phyloP scores from a whole-genome alignment of 2,113 vertebrate species.

The Desmodus rotundus region DNA sequence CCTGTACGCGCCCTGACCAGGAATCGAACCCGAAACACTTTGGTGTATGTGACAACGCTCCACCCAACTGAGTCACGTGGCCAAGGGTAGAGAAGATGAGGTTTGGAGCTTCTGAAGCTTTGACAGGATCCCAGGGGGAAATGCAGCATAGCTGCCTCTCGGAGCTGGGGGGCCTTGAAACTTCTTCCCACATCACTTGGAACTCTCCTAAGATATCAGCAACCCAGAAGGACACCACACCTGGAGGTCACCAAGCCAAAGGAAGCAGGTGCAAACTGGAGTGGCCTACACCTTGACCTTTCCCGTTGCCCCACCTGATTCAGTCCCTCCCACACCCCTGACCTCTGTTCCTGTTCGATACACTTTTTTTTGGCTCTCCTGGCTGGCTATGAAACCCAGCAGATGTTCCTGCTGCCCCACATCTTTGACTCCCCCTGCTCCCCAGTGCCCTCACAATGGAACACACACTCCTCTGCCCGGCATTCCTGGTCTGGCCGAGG shows the following conservation, averaged over 20 bases:
- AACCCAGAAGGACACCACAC: not conserved
- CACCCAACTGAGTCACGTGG: too few relatives aligned
- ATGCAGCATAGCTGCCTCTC: not conserved
- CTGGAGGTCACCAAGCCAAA: not conserved
- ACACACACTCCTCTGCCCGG: not conserved
- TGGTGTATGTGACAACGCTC: too few relatives aligned
- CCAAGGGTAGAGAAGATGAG: not conserved
- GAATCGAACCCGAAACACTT: too few relatives aligned
- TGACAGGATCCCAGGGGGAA: not conserved
- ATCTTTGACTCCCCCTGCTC: not conserved
- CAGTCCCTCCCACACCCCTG: not conserved
- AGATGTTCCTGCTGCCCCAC: not conserved
- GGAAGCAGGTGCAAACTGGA: not conserved
- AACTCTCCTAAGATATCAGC: not conserved
- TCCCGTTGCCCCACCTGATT: not conserved
- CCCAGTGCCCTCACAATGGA: not conserved
- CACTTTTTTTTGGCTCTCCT: not conserved
- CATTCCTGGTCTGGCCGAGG: not conserved
- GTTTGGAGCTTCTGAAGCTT: not conserved
- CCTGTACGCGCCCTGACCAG: too few relatives aligned
- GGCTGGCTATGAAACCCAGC: not conserved
- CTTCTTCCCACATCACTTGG: not conserved
- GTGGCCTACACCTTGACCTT: not conserved
- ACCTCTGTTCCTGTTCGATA: not conserved
- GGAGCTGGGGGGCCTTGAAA: not conserved